A percentile compares a stretch with the other conserved stretches of the same genome.
phyloP scores from a whole-genome alignment of 1,140 invertebrate species.

The Grapholita molesta region DNA sequence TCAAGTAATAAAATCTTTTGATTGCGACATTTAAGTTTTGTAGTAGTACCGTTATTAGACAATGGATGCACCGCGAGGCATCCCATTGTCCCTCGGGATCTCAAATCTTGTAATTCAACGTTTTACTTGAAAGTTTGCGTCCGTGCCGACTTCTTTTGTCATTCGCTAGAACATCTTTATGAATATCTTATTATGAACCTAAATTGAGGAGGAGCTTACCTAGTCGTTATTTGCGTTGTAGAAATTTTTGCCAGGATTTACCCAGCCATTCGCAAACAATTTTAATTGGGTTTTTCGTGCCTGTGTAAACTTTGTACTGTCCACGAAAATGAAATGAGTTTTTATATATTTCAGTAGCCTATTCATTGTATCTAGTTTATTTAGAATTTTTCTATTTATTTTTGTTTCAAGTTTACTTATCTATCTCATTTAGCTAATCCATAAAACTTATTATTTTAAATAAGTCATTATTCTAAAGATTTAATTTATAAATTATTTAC shows the following conservation, averaged over 20 bases:
- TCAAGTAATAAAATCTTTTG: background rate
- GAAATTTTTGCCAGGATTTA: slow-evolving; percentile 67
- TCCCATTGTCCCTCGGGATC: background rate
- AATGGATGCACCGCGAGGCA: background rate
- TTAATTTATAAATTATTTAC: background rate
- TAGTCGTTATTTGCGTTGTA: slow-evolving; percentile 68
- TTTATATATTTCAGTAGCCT: slow-evolving; percentile 18
- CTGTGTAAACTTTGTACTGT: slow-evolving; percentile 55
- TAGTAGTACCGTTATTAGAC: background rate
- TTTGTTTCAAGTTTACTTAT: background rate
- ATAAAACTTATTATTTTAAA: background rate
- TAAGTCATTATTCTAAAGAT: no score
- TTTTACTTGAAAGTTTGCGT: slow-evolving; percentile 48
- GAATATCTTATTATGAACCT: slow-evolving; percentile 73
- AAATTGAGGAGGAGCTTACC: slow-evolving; percentile 69
- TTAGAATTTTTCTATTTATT: background rate
- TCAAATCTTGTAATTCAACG: slow-evolving; percentile 52
- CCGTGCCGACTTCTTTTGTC: slow-evolving; percentile 44
- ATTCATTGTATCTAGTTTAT: slow-evolving; percentile 6
- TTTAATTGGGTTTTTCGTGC: slow-evolving; percentile 73
- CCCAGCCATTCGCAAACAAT: slow-evolving; percentile 69
- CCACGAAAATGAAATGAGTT: slow-evolving; percentile 36
- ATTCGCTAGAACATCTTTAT: slow-evolving; percentile 60
- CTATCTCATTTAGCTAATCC: background rate
- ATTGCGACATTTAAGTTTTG: background rate